Percentiles rank a stretch among this genome's conserved stretches.
Evolutionary conservation across 2,113 vertebrate species (phyloP).

Genomic region (Piaya cayana): DNA sequence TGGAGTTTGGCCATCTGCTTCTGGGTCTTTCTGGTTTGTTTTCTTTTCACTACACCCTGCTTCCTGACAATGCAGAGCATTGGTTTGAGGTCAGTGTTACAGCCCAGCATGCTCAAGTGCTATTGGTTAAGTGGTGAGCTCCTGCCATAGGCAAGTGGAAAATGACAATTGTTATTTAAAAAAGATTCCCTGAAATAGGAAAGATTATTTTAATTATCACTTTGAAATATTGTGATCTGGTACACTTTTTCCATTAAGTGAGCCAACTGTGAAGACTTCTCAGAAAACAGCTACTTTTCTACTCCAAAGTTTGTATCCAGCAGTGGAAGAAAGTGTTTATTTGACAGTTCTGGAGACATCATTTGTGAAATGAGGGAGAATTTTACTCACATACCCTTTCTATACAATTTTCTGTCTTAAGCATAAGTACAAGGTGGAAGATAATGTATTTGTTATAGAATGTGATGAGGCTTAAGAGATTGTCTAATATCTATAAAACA

Average conservation of each 20-base stretch:
- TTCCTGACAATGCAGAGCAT: neutral
- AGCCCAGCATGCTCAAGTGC: neutral
- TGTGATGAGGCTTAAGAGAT: neutral
- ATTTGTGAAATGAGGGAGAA: neutral
- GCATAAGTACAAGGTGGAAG: neutral
- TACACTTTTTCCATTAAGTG: neutral
- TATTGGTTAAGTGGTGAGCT: neutral
- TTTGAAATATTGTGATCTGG: neutral
- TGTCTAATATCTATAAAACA: neutral
- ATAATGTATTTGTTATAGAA: neutral
- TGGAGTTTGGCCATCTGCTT: neutral
- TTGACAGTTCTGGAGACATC: neutral
- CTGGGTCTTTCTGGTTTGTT: neutral
- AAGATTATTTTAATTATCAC: neutral
- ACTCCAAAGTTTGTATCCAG: neutral
- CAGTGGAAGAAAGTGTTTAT: neutral
- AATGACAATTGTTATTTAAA: neutral
- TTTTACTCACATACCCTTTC: neutral
- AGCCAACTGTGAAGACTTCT: neutral
- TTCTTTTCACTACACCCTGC: neutral
- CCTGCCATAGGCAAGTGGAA: neutral
- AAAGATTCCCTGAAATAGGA: neutral
- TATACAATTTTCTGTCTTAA: neutral
- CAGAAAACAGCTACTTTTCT: neutral
- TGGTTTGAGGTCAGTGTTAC: neutral